phyloP scores from a whole-genome alignment of 2,797 vertebrate genomes.

The Trematomus bernacchii region DNA sequence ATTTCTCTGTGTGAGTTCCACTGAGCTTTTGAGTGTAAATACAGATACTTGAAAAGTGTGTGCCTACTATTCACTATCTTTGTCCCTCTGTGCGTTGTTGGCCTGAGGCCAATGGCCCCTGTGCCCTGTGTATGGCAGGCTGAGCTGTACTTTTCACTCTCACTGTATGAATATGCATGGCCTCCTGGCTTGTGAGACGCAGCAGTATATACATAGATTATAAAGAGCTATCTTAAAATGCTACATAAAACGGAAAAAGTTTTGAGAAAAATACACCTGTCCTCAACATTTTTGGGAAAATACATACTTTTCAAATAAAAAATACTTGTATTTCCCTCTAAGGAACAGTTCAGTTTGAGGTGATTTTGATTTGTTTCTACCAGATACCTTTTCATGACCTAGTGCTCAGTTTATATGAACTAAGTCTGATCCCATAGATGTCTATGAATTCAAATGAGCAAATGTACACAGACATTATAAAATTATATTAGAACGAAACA shows the following conservation, averaged over 20 bases:
- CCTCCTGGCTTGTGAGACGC: conserved; percentile 79
- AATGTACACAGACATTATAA: conserved; percentile 13
- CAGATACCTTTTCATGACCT: conserved; percentile 25
- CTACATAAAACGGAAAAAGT: conserved; percentile 10
- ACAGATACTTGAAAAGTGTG: conserved; percentile 59
- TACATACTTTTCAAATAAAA: not conserved
- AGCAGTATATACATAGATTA: conserved; percentile 39
- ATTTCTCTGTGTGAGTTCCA: conserved; percentile 57
- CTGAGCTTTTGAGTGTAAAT: conserved; percentile 71
- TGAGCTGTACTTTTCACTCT: conserved; percentile 72
- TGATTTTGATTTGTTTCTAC: conserved; percentile 13
- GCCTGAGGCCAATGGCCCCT: conserved; percentile 70
- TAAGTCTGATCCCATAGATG: conserved; percentile 8
- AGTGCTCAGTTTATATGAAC: conserved; percentile 1
- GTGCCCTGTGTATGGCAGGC: conserved; percentile 72
- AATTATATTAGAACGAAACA: not conserved
- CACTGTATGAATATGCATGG: conserved; percentile 90
- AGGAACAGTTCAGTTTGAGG: conserved; percentile 8
- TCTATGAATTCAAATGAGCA: conserved; percentile 26
- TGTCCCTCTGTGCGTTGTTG: conserved; percentile 62
- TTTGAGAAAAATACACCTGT: not conserved
- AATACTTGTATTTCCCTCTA: not conserved
- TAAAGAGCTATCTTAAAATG: conserved; percentile 31
- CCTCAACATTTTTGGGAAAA: not conserved
- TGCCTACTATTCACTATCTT: conserved; percentile 57